Conservation (phyloP, 2,797 vertebrate species). For the Tragelaphus oryx region DNA sequence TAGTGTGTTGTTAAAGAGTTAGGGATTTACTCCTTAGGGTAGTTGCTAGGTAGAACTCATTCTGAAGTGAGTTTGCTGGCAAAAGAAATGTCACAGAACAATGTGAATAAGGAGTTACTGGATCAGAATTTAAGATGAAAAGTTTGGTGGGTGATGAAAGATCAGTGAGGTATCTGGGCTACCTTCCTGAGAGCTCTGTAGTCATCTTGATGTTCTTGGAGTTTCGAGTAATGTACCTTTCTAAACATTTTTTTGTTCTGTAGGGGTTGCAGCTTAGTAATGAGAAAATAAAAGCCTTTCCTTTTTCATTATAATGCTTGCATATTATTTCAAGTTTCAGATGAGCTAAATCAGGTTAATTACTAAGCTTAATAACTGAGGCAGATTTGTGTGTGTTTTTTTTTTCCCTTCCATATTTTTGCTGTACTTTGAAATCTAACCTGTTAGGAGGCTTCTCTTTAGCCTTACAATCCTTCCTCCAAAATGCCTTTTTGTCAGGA, state of each 20-base stretch:
- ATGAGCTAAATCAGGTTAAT: slow-evolving; percentile 14
- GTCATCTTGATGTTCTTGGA: slow-evolving; percentile 48
- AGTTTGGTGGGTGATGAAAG: not conserved
- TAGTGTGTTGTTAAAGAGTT: slow-evolving; percentile 58
- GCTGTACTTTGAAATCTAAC: slow-evolving; percentile 50
- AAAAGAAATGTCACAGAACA: slow-evolving; percentile 55
- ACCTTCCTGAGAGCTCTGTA: slow-evolving; percentile 40
- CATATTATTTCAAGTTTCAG: slow-evolving; percentile 48
- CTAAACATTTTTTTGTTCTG: slow-evolving; percentile 36
- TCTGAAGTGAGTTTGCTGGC: slow-evolving; percentile 22
- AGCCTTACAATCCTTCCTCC: slow-evolving; percentile 14
- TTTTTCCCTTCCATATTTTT: not conserved
- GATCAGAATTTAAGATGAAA: slow-evolving; percentile 43
- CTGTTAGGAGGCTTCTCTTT: slow-evolving; percentile 39
- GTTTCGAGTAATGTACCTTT: not conserved
- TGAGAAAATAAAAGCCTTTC: slow-evolving; percentile 6
- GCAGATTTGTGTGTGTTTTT: not conserved
- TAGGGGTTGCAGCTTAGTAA: not conserved
- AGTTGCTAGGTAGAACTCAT: slow-evolving; percentile 55
- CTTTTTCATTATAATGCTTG: slow-evolving; percentile 38
- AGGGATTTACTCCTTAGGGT: slow-evolving; percentile 41
- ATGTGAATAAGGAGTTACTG: slow-evolving; percentile 58
- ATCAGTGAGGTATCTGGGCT: not conserved
- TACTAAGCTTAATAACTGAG: not conserved
- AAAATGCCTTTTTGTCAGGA: slow-evolving; percentile 49